Evolutionary conservation across 2,888 invertebrate genomes (phyloP).

Genomic region (Ormyrus pomaceus): DNA sequence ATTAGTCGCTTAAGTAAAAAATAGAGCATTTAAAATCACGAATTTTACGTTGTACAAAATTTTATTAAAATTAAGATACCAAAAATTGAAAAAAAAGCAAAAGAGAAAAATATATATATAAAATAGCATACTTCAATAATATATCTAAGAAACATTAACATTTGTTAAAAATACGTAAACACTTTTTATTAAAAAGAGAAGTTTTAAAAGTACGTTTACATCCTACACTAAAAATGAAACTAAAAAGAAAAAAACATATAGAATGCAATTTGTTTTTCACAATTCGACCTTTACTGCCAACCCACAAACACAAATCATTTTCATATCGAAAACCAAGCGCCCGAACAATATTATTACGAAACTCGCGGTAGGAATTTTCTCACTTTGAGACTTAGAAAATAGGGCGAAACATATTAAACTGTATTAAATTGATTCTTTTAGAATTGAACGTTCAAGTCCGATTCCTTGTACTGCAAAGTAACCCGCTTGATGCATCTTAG

Average conservation of each 20-base stretch:
- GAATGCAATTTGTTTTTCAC: slow-evolving; percentile 50
- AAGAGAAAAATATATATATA: slow-evolving; percentile 14
- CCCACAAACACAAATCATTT: slow-evolving; percentile 43
- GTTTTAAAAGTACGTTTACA: slow-evolving; percentile 12
- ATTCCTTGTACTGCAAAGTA: slow-evolving; percentile 46
- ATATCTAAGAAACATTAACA: slow-evolving; percentile 19
- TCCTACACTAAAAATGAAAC: not conserved
- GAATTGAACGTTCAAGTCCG: slow-evolving; percentile 45
- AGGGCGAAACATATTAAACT: slow-evolving; percentile 14
- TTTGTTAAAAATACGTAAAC: slow-evolving; percentile 39
- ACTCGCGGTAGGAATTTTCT: slow-evolving; percentile 31
- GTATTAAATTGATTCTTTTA: slow-evolving; percentile 31
- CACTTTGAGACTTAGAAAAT: slow-evolving; percentile 38
- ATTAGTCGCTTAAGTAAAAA: slow-evolving; percentile 24
- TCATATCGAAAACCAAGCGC: slow-evolving; percentile 44
- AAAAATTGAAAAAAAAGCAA: not conserved
- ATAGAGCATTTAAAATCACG: slow-evolving; percentile 22
- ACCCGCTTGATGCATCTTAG: slow-evolving; percentile 46
- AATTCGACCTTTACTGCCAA: slow-evolving; percentile 48
- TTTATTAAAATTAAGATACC: slow-evolving; percentile 20
- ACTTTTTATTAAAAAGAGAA: slow-evolving; percentile 37
- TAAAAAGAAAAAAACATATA: slow-evolving; percentile 15
- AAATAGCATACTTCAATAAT: slow-evolving; percentile 25
- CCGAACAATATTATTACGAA: slow-evolving; percentile 4
- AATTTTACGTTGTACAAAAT: slow-evolving; percentile 19